Conservation (phyloP, 2,113 vertebrate genomes). For the Choloepus hoffmanni region DNA sequence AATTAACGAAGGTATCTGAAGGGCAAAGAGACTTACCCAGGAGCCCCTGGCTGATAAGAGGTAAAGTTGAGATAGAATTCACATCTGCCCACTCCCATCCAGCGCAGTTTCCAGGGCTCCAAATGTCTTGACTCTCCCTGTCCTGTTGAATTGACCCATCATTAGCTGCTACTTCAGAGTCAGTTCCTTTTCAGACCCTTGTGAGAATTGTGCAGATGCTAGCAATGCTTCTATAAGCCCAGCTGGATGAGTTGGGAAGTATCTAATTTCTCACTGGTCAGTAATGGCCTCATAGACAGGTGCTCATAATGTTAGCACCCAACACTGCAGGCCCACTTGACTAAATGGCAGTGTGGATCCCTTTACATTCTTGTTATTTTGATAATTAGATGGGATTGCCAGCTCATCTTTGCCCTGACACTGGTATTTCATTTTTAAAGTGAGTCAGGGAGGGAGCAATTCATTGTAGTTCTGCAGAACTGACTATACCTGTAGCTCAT, state of each 20-base stretch:
- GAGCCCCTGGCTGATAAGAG: neutral
- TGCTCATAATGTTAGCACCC: constrained; percentile 65
- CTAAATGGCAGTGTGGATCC: constrained; percentile 12
- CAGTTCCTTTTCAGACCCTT: constrained; percentile 38
- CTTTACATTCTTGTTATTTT: constrained; percentile 64
- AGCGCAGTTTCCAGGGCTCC: neutral
- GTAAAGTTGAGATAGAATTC: neutral
- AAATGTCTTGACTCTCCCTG: neutral
- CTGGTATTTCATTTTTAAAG: constrained; percentile 65
- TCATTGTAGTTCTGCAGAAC: constrained; percentile 45
- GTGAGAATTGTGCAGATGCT: neutral
- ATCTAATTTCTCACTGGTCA: constrained; percentile 65
- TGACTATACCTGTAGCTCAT: constrained; percentile 62
- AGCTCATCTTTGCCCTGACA: constrained; percentile 54
- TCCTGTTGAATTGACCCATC: neutral
- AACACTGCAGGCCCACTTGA: constrained; percentile 18
- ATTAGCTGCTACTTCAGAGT: neutral
- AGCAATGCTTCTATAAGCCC: constrained; percentile 31
- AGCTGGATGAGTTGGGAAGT: constrained; percentile 39
- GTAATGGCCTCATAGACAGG: constrained; percentile 61
- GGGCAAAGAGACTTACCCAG: neutral
- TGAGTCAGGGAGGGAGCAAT: constrained; percentile 40
- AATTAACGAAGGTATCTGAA: neutral
- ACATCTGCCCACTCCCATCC: neutral
- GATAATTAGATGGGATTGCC: constrained; percentile 67